Evolutionary conservation across 2,113 vertebrate species (phyloP).

Genomic region (Corythornis madagascariensis): DNA sequence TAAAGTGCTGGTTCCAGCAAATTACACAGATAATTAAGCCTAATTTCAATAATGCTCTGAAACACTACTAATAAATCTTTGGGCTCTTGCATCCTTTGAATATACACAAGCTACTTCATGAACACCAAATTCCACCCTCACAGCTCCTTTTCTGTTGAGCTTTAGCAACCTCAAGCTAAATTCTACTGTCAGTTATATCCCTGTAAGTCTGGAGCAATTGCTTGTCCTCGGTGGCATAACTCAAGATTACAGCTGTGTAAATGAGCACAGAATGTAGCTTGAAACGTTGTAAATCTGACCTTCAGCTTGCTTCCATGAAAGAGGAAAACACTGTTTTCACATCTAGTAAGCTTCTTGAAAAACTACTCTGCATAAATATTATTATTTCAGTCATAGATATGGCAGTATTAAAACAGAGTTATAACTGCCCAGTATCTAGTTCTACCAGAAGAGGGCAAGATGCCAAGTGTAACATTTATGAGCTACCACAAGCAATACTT

Average conservation of each 20-base stretch:
- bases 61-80: conserved; percentile 76
- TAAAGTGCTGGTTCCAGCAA: conserved; percentile 77
- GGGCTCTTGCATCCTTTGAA: conserved; percentile 31
- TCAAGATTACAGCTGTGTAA: conserved; percentile 63
- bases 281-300: conserved; percentile 60
- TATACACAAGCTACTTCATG: conserved; percentile 42
- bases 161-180: conserved; percentile 25
- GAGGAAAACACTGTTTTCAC: conserved; percentile 41
- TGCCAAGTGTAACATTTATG: background rate
- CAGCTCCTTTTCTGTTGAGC: background rate
- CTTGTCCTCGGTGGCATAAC: conserved; percentile 16
- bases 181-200: conserved; percentile 41
- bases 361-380: conserved; percentile 57
- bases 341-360: conserved; percentile 39
- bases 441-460: background rate
- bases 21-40: conserved; percentile 80
- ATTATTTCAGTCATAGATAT: conserved; percentile 17
- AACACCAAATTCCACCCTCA: conserved; percentile 32
- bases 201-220: conserved; percentile 34
- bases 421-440: background rate
- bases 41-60: conserved; percentile 76
- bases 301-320: conserved; percentile 52
- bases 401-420: background rate
- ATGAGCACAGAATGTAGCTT: conserved; percentile 50
- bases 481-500: background rate